These are phyloP conservation scores for Leptosomus discolor DNA, from an alignment of 2,113 vertebrate species.

Conservation along the genomic window DNA sequence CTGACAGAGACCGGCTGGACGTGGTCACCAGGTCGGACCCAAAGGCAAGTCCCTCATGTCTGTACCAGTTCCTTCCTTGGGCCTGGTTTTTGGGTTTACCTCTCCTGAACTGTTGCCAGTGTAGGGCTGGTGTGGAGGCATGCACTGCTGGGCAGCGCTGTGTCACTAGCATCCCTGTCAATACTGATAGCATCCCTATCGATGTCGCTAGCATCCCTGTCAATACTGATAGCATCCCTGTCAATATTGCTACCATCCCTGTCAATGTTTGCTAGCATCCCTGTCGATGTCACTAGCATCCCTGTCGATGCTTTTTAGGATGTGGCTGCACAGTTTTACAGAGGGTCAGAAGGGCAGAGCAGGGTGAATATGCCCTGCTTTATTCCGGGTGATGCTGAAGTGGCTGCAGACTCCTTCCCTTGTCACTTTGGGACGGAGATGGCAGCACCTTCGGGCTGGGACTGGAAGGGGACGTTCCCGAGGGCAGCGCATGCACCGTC, in stretches of 20 bases:
- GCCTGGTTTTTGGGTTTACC: neutral
- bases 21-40: fast-evolving
- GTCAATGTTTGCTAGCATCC: neutral
- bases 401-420: neutral
- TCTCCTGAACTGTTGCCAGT: neutral
- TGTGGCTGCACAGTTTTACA: neutral
- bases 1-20: neutral
- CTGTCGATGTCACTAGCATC: neutral
- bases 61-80: neutral
- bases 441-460: neutral
- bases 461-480: neutral
- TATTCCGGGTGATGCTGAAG: neutral
- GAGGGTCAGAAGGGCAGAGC: neutral
- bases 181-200: neutral
- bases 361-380: neutral
- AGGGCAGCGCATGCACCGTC: neutral
- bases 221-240: neutral
- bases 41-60: fast-evolving
- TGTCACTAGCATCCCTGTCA: neutral
- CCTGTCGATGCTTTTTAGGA: fast-evolving
- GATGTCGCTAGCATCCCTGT: neutral
- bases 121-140: neutral
- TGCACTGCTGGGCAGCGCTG: neutral
- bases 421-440: neutral
- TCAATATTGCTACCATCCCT: neutral